These are phyloP conservation scores for Sciaenops ocellatus DNA, from an alignment of 2,797 vertebrate genomes.

Conservation along the genomic window DNA sequence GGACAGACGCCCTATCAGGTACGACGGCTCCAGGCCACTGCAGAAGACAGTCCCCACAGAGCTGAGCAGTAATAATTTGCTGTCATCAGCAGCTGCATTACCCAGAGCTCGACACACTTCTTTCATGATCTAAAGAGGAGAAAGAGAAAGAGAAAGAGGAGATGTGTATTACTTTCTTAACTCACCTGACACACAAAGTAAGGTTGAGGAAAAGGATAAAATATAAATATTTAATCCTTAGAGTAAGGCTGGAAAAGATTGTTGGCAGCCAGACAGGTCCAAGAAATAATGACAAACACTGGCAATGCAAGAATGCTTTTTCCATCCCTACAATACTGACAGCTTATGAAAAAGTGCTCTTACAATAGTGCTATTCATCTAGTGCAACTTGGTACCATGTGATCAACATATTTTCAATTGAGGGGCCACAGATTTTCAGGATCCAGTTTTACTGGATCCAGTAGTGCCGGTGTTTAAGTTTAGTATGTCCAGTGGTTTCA, in stretches of 20 bases:
- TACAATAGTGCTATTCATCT: not conserved
- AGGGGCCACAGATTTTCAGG: not conserved
- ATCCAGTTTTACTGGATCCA: not conserved
- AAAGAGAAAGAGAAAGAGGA: constrained; percentile 12
- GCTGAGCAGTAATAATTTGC: constrained; percentile 95
- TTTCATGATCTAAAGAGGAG: constrained; percentile 93
- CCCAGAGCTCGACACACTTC: constrained; percentile 95
- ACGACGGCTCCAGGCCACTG: constrained; percentile 96
- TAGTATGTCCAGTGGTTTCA: not conserved
- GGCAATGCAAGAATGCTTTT: not conserved
- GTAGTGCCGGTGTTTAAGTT: not conserved
- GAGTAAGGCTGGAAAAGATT: not conserved
- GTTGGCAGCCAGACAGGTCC: not conserved
- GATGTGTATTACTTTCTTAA: constrained; percentile 8
- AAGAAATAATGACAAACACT: constrained; percentile 18
- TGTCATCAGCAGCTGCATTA: constrained; percentile 95
- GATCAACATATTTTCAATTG: constrained; percentile 9
- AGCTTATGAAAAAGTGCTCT: constrained; percentile 15
- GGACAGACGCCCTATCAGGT: constrained; percentile 96
- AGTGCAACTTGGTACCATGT: not conserved
- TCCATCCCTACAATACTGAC: not conserved
- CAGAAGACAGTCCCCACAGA: constrained; percentile 97
- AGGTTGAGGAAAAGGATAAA: constrained; percentile 1
- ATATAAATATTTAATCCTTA: constrained; percentile 9
- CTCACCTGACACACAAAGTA: constrained; percentile 14